A percentile compares a stretch with the other conserved stretches of the same genome.
These are phyloP conservation scores for Scaptomyza montana DNA, from an alignment of 1,140 invertebrate species.

Conservation along the genomic window DNA sequence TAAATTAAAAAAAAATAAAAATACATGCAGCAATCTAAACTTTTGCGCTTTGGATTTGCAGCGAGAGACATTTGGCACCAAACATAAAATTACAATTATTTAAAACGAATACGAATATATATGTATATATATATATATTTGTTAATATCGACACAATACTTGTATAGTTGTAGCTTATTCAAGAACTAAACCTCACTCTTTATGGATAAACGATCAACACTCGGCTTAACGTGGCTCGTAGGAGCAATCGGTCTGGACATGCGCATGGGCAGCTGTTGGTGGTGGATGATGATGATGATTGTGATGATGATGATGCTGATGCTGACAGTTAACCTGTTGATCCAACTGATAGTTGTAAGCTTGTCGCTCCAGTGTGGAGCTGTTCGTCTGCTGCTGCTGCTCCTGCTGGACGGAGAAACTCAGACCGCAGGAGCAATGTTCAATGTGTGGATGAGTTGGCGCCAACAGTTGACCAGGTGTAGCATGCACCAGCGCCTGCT, in stretches of 20 bases:
- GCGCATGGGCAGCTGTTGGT: constrained; percentile 43
- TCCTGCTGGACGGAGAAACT: constrained; percentile 63
- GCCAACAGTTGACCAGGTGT: constrained; percentile 31
- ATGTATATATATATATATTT: not conserved
- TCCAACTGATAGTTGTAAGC: constrained; percentile 35
- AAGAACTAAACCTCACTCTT: constrained; percentile 40
- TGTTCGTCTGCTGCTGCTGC: constrained; percentile 16
- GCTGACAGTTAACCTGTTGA: constrained; percentile 37
- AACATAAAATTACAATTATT: constrained; percentile 43
- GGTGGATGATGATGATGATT: constrained; percentile 41
- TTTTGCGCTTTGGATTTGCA: constrained; percentile 62
- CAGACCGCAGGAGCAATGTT: constrained; percentile 76
- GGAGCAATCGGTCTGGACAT: constrained; percentile 71
- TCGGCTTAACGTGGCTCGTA: constrained; percentile 53
- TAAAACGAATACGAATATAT: constrained; percentile 13
- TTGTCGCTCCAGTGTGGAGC: constrained; percentile 36
- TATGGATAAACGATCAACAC: constrained; percentile 20
- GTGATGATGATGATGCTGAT: constrained; percentile 48
- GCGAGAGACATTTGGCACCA: constrained; percentile 64
- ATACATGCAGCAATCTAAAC: constrained; percentile 62
- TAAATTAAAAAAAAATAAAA: constrained; percentile 15
- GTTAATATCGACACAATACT: constrained; percentile 47
- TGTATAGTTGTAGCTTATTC: not conserved
- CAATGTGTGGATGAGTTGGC: constrained; percentile 55
- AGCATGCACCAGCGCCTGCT: constrained; percentile 75